Conservation (phyloP, 1,140 invertebrate species). For the Phenacoccus solenopsis region DNA sequence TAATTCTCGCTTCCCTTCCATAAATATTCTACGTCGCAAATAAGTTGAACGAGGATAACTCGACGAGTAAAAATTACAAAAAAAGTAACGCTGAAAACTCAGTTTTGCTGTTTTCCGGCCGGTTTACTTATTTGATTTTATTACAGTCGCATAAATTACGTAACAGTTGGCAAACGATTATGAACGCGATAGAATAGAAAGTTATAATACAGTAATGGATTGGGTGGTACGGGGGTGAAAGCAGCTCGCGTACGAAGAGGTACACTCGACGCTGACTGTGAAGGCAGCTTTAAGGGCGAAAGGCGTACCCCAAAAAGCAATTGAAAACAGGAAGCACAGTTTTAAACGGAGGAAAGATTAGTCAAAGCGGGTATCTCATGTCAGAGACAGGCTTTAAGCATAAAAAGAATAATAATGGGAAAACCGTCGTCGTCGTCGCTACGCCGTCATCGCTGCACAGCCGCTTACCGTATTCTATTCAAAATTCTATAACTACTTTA, state of each 20-base stretch:
- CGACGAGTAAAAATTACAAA: not conserved
- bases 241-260: not conserved
- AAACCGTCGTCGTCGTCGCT: not conserved
- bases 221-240: conserved; percentile 23
- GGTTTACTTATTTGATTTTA: conserved; percentile 17
- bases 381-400: conserved; percentile 14
- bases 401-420: conserved; percentile 20
- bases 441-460: not conserved
- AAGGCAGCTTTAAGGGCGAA: conserved; percentile 14
- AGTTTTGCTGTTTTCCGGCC: conserved; percentile 10
- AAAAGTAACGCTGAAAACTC: not conserved
- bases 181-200: conserved; percentile 15
- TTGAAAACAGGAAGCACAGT: conserved; percentile 16
- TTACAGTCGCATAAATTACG: conserved; percentile 17
- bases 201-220: conserved; percentile 20
- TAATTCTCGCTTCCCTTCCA: too few species aligned
- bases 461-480: not conserved
- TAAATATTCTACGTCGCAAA: too few species aligned
- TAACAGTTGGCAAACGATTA: conserved; percentile 16
- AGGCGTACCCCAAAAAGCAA: conserved; percentile 16
- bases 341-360: conserved; percentile 18
- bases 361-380: conserved; percentile 15
- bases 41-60: too few species aligned
- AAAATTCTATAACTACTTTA: not conserved
- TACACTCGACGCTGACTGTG: not conserved